Base-by-base conservation (phyloP, 1,140 invertebrate species). In the Chrysomallon squamiferum region DNA sequence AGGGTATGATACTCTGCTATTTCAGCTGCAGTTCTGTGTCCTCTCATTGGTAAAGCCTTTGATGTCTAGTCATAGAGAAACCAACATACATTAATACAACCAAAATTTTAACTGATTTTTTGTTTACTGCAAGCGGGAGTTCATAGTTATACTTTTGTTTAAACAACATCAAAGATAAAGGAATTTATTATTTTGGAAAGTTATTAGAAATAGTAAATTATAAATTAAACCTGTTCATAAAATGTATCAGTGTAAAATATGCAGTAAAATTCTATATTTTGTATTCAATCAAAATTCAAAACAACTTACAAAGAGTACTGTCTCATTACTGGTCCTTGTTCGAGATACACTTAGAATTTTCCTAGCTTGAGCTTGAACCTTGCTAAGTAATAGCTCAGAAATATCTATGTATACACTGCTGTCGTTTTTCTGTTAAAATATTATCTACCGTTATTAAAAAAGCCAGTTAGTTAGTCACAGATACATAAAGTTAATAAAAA, bases 1-100 rank as follows among this genome's bases (percentile, higher is more conserved):
- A 71, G 73, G 9, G 65, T 50, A 49, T 77, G 76, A 52, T 75
- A 81, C 7, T 78, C 75, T 29, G 78, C 62, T n/a, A 68, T 62
- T 52, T 70, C 72, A 25, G 77, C 41, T 20, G 75, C 67, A 38
- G 69, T 68, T 3, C 68, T 62, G 32, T 58, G 43, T 59, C 67
- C 68, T 41, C 73, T 78, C 67, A 74, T 74, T 29, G 77, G 72
- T 20, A 77, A 63, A 9, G 78, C 73, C 43, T 73, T 74, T 11
- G 47, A 66, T 60, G 72, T 80, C 66, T 59, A 66, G 43, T 50
- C 66, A 41, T 25, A 68, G 15, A 33, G 41, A 33, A 67, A 54
- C 33, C 30, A 18, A 29, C 29, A 11, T 25, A 57, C 11, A 56
- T 22, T 52, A n/a, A 33, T 54, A 32, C n/a, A 7, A 56, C 25